Base-by-base conservation (phyloP, 2,888 invertebrate genomes). In the Rhagonycha fulva region DNA sequence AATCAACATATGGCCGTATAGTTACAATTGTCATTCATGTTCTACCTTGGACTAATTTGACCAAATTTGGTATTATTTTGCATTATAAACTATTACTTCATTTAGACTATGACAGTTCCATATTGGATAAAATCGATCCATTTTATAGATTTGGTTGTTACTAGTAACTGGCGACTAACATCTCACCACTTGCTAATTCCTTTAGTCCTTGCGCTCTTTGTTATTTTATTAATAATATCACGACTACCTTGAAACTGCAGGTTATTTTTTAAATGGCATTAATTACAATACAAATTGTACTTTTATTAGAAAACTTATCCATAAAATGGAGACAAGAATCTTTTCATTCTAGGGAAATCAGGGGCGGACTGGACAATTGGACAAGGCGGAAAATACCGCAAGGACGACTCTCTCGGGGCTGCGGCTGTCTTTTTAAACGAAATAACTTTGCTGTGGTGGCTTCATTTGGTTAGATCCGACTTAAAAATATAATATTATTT, bases 41-140 rank as follows among this genome's bases (percentile, higher is more conserved):
- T 66, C 70, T 72, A 71, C 82, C 82, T 82, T 82, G 82, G 81
- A 82, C 82, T 82, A 81, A 82, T 81, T 82, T 76, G 76, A 74
- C 82, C 82, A 78, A 82, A 82, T 82, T 82, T 82, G 82, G 82
- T 81, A 76, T 81, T 82, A 81, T 81, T 80, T 81, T 80, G 74
- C 74, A 75, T 62, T 78, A 75, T 77, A 74, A 71, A 74, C 71
- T 79, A 79, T 80, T 80, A 75, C 80, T 76, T 79, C 79, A 79
- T 79, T 73, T 69, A 71, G 67, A 74, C 70, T 71, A 71, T 71
- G 68, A 70, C 32, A 69, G 68, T 63, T 30, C 73, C 70, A 76
- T 73, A 75, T 75, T 66, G n/a, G 75, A 30, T 72, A 62, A 62
- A 62, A 32, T 32, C 19, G 68, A 68, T 69, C 26, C 14, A 24